Base-by-base conservation (phyloP, 2,888 invertebrate species). In the Dinocampus coccinellae region DNA sequence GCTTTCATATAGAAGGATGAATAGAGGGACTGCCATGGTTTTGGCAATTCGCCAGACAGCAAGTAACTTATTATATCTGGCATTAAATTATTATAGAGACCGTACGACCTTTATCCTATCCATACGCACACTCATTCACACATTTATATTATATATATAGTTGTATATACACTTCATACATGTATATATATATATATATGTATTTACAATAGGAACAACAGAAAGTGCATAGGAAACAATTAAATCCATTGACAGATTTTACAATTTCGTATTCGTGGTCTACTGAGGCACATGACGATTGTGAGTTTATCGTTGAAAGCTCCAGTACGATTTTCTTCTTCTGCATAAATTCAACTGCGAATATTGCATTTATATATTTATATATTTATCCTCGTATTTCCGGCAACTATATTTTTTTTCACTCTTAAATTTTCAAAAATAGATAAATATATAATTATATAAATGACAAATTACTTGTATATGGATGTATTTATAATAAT, bases 1-100 rank as follows among this genome's bases (percentile, higher is more conserved):
- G 83, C 83, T 84, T 85, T 84, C 83, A 83, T 78, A 80, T 80
- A 68, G 34, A 82, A 82, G 83, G 81, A 85, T 85, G 86, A 86
- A 86, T 86, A 83, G 85, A 60, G 69, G 39, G 67, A 57, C 36
- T 66, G 58, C 42, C 24, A 61, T 22, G 47, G 79, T 77, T 79
- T 80, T 86, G 86, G 86, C 86, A 82, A 73, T 57, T 78, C 76
- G 85, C 86, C 86, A 87, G 86, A 83, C 85, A 85, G 84, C 85
- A 81, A 87, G 86, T 87, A 85, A 87, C 86, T 87, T 87, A 87
- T 87, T 87, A 87, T 87, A 86, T 86, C 85, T 86, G 85, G 85
- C 86, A 85, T 86, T 86, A 86, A 87, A 87, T 87, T 87, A 87
- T 87, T 85, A 86, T 86, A 83, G 83, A 86, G 57, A 67, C 76